These are phyloP conservation scores for Sebastes paucispinis DNA, from an alignment of 2,797 vertebrate genomes.

Conservation along the genomic window DNA sequence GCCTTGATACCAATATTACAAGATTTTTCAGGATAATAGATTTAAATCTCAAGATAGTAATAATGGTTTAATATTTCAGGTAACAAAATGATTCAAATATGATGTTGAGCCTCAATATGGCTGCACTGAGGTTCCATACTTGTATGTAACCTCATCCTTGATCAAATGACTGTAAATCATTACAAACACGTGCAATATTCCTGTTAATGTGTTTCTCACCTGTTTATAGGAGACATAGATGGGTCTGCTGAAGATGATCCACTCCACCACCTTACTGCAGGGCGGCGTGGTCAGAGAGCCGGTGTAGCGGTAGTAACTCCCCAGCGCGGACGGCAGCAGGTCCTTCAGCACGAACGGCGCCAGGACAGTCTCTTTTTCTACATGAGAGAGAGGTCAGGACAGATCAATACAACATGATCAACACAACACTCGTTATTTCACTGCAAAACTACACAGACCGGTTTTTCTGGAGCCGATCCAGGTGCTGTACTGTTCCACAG, in stretches of 20 bases:
- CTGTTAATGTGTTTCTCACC: slow-evolving; percentile 74
- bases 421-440: slow-evolving; percentile 12
- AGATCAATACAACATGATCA: slow-evolving; percentile 36
- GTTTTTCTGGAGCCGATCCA: slow-evolving; percentile 31
- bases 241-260: slow-evolving; percentile 93
- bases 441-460: slow-evolving; percentile 2
- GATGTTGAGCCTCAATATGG: background rate
- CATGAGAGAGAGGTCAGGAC: slow-evolving; percentile 27
- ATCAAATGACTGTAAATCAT: background rate
- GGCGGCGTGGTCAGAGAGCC: slow-evolving; percentile 96
- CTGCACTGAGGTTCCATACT: background rate
- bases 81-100: background rate
- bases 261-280: slow-evolving; percentile 95
- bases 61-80: background rate
- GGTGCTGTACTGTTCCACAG: slow-evolving; percentile 13
- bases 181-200: background rate
- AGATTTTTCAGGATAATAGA: background rate
- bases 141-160: background rate
- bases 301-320: slow-evolving; percentile 94
- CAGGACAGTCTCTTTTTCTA: slow-evolving; percentile 97
- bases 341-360: slow-evolving; percentile 94
- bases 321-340: slow-evolving; percentile 88
- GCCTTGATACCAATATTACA: background rate
- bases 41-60: background rate
- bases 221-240: slow-evolving; percentile 95